These are phyloP conservation scores for Chaunax sp. DNA, from an alignment of 2,797 vertebrate genomes.

Conservation along the genomic window DNA sequence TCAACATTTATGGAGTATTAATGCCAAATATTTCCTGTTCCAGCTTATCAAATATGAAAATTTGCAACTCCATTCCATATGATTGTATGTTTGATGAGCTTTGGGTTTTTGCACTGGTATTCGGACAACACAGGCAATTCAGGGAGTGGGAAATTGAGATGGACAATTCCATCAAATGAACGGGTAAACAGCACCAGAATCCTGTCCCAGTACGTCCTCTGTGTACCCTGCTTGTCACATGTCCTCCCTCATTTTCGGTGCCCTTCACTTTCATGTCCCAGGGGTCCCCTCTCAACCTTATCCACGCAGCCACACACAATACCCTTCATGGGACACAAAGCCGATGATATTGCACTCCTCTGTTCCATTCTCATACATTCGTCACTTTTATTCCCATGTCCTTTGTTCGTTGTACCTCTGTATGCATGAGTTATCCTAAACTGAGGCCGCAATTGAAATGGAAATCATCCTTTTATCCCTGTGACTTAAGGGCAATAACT, in stretches of 20 bases:
- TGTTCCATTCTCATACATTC: conserved; percentile 76
- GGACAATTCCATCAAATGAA: conserved; percentile 27
- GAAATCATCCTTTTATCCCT: conserved; percentile 67
- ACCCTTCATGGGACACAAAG: conserved; percentile 80
- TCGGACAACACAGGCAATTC: conserved; percentile 21
- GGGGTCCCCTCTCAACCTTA: conserved; percentile 74
- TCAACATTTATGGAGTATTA: background rate
- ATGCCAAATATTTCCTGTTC: background rate
- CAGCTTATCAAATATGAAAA: background rate
- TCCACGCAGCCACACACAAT: conserved; percentile 71
- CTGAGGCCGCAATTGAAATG: conserved; percentile 74
- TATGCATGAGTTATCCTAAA: conserved; percentile 79
- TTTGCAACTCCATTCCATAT: background rate
- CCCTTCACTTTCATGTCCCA: conserved; percentile 76
- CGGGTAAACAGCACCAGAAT: background rate
- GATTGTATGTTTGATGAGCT: background rate
- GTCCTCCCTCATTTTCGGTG: conserved; percentile 75
- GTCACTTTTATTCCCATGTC: conserved; percentile 80
- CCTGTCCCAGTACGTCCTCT: conserved; percentile 53
- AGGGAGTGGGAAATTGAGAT: background rate
- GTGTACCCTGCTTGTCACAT: conserved; percentile 79
- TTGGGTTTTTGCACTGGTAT: background rate
- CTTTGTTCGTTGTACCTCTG: conserved; percentile 77
- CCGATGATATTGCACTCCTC: conserved; percentile 67
- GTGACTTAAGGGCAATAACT: conserved; percentile 70